Percentiles rank a stretch among this genome's conserved stretches.
phyloP scores from a whole-genome alignment of 2,113 vertebrate species.

The Tupaia tana region DNA sequence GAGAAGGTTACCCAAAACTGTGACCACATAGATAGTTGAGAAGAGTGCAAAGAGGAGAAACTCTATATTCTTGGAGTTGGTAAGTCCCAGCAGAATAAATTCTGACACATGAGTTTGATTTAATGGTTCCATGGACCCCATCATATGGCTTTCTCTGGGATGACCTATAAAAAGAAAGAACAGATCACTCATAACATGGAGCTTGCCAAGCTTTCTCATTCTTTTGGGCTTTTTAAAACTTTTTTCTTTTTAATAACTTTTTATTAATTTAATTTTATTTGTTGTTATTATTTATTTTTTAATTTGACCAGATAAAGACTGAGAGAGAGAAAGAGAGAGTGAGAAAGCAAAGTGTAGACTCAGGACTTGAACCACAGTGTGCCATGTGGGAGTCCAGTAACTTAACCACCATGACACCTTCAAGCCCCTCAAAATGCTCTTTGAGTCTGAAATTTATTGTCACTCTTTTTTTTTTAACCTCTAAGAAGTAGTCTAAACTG shows the following conservation, averaged over 20 bases:
- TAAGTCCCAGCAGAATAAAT: constrained; percentile 21
- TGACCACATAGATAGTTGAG: background rate
- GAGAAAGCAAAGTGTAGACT: too few relatives aligned
- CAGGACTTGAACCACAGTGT: background rate
- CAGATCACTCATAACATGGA: background rate
- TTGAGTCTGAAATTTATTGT: too few relatives aligned
- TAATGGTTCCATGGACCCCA: background rate
- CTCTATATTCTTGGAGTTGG: background rate
- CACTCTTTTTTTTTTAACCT: too few relatives aligned
- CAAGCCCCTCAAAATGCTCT: too few relatives aligned
- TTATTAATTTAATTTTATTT: too few relatives aligned
- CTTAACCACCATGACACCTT: too few relatives aligned
- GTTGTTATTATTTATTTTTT: too few relatives aligned
- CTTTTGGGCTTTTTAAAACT: background rate
- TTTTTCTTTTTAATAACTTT: background rate
- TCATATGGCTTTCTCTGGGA: background rate
- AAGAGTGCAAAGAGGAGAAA: background rate
- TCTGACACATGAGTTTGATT: constrained; percentile 30
- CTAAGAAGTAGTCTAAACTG: too few relatives aligned
- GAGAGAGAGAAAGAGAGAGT: too few relatives aligned
- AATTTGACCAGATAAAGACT: too few relatives aligned
- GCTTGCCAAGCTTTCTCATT: background rate
- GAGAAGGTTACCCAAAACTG: constrained; percentile 22
- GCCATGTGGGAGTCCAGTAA: too few relatives aligned
- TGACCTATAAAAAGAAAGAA: background rate